Base-by-base conservation (phyloP, 2,888 invertebrate genomes). In the Hemaris fuciformis region DNA sequence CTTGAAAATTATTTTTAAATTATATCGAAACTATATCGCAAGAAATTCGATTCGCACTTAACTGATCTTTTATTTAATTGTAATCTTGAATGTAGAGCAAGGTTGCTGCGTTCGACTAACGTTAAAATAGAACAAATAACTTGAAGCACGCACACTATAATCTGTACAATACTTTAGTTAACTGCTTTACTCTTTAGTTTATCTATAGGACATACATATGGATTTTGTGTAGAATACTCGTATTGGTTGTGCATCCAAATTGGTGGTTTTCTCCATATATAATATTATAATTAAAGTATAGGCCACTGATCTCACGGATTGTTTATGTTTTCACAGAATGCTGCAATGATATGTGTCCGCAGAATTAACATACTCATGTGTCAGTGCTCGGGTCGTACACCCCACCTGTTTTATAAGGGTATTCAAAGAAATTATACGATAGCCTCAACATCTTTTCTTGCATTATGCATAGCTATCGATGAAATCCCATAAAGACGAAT, bases 71-170 rank as follows among this genome's bases (percentile, higher is more conserved):
- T 80, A 81, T 83, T 84, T 84, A 84, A 86, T 85, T 87, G 83
- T 85, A 84, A 85, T 87, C 81, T 83, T 75, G 76, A 83, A 89
- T 87, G 83, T 87, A 65, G 89, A 85, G 83, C 88, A 88, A 89
- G 90, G 90, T 84, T 83, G 81, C 76, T 81, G 80, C 80, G 86
- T 82, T 85, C 84, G 83, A 85, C 79, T 85, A 81, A 84, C 80
- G 85, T 83, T 84, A 80, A 85, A 85, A 86, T 85, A 87, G 84
- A 85, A 83, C 81, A 85, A 88, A 86, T 85, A 87, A 84, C 82
- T 84, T 77, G 75, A 79, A 70, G 73, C 84, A 85, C 85, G 84
- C 85, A 85, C 79, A 79, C 77, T 76, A 72, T 71, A 74, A 66
- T 77, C 74, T 79, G 75, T 77, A 75, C 74, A 66, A 66, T 72